Conservation (phyloP, 2,797 vertebrate genomes). For the Eremophila alpestris region DNA sequence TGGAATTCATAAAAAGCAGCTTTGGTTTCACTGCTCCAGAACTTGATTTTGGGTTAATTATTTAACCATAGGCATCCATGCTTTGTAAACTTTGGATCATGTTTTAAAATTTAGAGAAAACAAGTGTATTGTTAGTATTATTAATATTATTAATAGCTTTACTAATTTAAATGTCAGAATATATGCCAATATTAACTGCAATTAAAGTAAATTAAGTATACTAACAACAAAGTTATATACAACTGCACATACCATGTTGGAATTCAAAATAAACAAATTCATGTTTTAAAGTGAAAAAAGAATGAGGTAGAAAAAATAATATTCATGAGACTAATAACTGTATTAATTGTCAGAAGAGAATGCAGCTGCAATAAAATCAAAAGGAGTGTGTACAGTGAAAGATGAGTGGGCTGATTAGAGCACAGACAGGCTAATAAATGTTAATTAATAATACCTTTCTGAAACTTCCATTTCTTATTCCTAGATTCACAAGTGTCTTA, state of each 20-base stretch:
- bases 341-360: background rate
- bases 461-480: constrained; percentile 25
- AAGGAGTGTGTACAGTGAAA: background rate
- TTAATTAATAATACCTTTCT: constrained; percentile 3
- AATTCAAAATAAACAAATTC: constrained; percentile 1
- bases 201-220: constrained; percentile 11
- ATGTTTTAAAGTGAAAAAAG: background rate
- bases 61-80: background rate
- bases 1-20: background rate
- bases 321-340: background rate
- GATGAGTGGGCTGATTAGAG: background rate
- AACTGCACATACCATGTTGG: background rate
- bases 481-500: background rate
- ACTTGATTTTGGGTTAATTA: background rate
- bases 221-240: background rate
- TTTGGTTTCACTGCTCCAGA: background rate
- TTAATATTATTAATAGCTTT: background rate
- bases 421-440: background rate
- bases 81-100: background rate
- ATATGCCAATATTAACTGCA: background rate
- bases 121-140: background rate
- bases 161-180: background rate
- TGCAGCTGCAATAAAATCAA: background rate
- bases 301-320: background rate
- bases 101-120: background rate